A percentile compares a stretch with the other conserved stretches of the same genome.
These are phyloP conservation scores for Caenorhabditis becei DNA, from an alignment of 2,888 invertebrate genomes.

Conservation along the genomic window DNA sequence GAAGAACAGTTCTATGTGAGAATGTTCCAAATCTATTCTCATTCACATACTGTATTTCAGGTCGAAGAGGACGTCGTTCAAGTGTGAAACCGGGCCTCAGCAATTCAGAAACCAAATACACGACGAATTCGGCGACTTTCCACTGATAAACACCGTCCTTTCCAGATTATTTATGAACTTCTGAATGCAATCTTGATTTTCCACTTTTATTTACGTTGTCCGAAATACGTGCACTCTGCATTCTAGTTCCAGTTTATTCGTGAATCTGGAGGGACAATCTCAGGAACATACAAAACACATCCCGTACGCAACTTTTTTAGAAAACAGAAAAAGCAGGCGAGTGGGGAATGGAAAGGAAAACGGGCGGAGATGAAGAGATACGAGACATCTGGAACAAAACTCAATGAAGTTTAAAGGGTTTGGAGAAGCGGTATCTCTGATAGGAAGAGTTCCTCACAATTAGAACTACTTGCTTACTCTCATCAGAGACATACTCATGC, in stretches of 20 bases:
- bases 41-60: neutral
- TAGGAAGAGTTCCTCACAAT: too few species aligned
- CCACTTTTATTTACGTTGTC: too few species aligned
- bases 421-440: too few species aligned
- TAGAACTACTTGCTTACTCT: too few species aligned
- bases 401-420: neutral
- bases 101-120: neutral
- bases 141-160: constrained; percentile 7
- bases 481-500: too few species aligned
- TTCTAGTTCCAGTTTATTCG: neutral
- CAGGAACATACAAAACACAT: neutral
- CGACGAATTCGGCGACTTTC: neutral
- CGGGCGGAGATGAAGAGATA: neutral
- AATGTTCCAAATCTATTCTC: neutral
- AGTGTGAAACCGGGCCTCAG: constrained; percentile 9
- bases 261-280: too few species aligned
- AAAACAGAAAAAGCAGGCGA: too few species aligned
- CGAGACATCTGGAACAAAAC: neutral
- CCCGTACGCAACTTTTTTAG: neutral
- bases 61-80: constrained; percentile 4
- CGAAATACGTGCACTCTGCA: neutral
- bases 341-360: neutral
- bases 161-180: neutral
- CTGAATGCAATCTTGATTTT: neutral
- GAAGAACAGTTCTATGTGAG: constrained; percentile 31